phyloP scores from a whole-genome alignment of 2,888 invertebrate genomes.

The Nemotelus pantherinus region DNA sequence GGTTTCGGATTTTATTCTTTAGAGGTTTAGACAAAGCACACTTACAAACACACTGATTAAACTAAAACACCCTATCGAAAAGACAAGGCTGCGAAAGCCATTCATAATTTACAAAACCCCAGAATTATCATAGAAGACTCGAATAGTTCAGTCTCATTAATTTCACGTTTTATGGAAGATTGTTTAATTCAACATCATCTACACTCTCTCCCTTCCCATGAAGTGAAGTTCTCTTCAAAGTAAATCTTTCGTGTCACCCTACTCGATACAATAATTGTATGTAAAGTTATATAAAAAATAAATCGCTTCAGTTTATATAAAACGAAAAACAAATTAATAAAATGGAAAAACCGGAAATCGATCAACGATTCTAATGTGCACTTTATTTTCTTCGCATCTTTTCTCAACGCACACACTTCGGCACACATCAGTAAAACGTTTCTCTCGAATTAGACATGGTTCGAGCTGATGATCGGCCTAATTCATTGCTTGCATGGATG shows the following conservation, averaged over 20 bases:
- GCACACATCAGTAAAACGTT: conserved; percentile 45
- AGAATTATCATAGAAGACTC: conserved; percentile 29
- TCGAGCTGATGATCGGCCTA: conserved; percentile 50
- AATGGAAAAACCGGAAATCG: conserved; percentile 25
- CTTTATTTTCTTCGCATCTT: neutral
- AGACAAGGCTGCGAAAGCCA: neutral
- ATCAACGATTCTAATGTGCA: conserved; percentile 18
- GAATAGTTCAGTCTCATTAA: conserved; percentile 41
- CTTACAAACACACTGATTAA: neutral
- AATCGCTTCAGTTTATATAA: conserved; percentile 22
- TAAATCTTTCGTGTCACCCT: conserved; percentile 7
- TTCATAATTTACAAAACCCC: conserved; percentile 16
- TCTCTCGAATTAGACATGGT: conserved; percentile 49
- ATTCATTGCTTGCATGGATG: conserved; percentile 51
- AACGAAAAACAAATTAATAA: conserved; percentile 22
- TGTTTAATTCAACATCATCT: conserved; percentile 29
- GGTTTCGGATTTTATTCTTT: too few species aligned
- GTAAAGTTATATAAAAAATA: conserved; percentile 26
- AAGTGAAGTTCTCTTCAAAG: conserved; percentile 12
- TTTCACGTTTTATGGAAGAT: conserved; percentile 28
- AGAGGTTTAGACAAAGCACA: neutral
- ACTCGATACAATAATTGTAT: conserved; percentile 9
- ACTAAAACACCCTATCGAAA: neutral
- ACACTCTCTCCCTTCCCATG: neutral
- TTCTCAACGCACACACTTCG: conserved; percentile 30